Conservation (phyloP, 2,797 vertebrate species). For the Smutsia gigantea region DNA sequence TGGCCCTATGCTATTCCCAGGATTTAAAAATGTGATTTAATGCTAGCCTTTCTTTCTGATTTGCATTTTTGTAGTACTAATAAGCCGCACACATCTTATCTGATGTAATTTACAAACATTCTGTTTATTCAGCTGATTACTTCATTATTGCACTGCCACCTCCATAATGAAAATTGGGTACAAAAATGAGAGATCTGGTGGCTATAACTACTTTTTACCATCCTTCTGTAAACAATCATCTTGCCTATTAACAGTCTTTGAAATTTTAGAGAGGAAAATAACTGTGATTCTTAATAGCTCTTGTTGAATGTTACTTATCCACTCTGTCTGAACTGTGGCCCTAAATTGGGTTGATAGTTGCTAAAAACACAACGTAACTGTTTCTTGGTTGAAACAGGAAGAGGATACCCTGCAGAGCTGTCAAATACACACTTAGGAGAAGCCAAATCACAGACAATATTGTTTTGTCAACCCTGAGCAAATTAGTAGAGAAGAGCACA, state of each 20-base stretch:
- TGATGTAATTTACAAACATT: slow-evolving; percentile 62
- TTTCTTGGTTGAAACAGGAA: slow-evolving; percentile 60
- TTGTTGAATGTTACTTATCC: background rate
- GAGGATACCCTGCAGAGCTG: slow-evolving; percentile 42
- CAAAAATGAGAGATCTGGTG: slow-evolving; percentile 67
- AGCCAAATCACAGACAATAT: slow-evolving; percentile 64
- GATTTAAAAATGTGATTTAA: background rate
- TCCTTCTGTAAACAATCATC: slow-evolving; percentile 54
- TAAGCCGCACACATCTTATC: slow-evolving; percentile 24
- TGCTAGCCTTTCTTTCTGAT: slow-evolving; percentile 15
- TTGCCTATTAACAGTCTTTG: slow-evolving; percentile 63
- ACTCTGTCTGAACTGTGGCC: slow-evolving; percentile 6
- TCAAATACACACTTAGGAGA: slow-evolving; percentile 61
- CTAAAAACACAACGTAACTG: slow-evolving; percentile 43
- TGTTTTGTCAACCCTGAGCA: slow-evolving; percentile 70
- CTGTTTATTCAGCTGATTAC: slow-evolving; percentile 70
- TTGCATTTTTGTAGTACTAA: slow-evolving; percentile 50
- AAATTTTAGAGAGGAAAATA: slow-evolving; percentile 61
- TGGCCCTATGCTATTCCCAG: background rate
- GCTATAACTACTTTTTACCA: slow-evolving; percentile 56
- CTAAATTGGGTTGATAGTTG: slow-evolving; percentile 27
- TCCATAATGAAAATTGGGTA: slow-evolving; percentile 70
- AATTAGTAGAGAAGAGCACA: slow-evolving; percentile 52
- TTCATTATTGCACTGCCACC: slow-evolving; percentile 55
- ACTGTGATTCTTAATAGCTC: slow-evolving; percentile 59